phyloP scores from a whole-genome alignment of 2,797 vertebrate genomes.

The Aldrovandia affinis region DNA sequence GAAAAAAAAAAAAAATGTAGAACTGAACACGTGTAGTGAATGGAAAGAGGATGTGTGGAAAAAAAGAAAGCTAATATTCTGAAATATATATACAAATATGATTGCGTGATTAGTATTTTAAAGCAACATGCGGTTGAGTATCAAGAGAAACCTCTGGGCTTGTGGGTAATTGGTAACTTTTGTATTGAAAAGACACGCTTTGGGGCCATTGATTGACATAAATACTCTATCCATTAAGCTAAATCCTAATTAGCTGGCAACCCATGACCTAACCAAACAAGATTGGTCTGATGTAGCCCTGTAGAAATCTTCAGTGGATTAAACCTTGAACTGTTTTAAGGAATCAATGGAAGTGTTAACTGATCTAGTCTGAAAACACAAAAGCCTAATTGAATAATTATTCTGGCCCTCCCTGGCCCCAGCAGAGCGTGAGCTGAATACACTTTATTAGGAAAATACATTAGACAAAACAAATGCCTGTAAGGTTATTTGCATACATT shows the following conservation, averaged over 20 bases:
- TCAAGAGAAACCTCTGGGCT: not conserved
- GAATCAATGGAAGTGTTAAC: conserved; percentile 40
- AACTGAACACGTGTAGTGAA: not conserved
- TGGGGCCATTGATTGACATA: conserved; percentile 45
- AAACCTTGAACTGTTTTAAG: conserved; percentile 55
- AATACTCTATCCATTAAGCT: conserved; percentile 58
- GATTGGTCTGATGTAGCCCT: conserved; percentile 57
- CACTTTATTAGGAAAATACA: not conserved
- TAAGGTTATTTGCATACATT: not conserved
- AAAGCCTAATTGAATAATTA: not conserved
- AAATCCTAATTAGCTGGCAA: conserved; percentile 63
- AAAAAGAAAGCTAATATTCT: not conserved
- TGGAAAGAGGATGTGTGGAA: not conserved
- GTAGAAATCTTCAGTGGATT: conserved; percentile 59
- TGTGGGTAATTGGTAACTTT: not conserved
- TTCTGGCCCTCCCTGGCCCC: not conserved
- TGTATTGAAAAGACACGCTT: not conserved
- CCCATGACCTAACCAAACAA: conserved; percentile 44
- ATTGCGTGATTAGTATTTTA: not conserved
- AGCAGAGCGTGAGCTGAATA: not conserved
- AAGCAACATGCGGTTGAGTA: not conserved
- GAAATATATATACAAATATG: not conserved
- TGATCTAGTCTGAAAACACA: conserved; percentile 38
- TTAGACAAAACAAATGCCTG: not conserved
- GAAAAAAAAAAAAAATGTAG: not conserved